Base-by-base conservation (phyloP, 2,797 vertebrate genomes). In the Cryptoblepharus egeriae region DNA sequence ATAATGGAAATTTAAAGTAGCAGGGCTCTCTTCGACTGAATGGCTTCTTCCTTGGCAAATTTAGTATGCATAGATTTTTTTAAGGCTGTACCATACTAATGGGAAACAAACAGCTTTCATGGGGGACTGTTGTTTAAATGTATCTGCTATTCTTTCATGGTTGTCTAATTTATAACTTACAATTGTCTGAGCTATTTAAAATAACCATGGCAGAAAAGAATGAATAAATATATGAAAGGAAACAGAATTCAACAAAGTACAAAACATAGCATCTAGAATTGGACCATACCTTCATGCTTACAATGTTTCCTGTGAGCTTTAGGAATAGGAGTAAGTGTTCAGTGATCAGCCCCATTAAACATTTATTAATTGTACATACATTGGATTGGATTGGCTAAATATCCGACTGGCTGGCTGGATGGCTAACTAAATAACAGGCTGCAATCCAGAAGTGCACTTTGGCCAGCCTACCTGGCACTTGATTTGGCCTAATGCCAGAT, bases 1-100 rank as follows among this genome's bases (percentile, higher is more conserved):
- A 88, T 87, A 86, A 85, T 30, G 72, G 87, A 89, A 91, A 90
- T 82, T 92, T 91, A 92, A 93, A 94, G 91, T 1, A 22, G 89
- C 81, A 90, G 83, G 57, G 24, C 0, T 65, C 81, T 91, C 80
- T 91, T 76, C 82, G 16, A 67, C 11, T 9, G 22, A 75, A 42
- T 37, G 11, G n/a, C 15, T 55, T 91, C 82, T 87, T 69, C 77
- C 71, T 52, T 76, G 49, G 39, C 64, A 80, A 88, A 78, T 82
- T 88, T 67, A 90, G 89, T 70, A 32, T 15, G 10, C n/a, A 16
- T 35, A 3, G 32, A 81, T 42, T 49, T 49, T 49, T 49, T 90
- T 73, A 49, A 83, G 87, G 18, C 65, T 84, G 35, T 45, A 69
- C 76, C 67, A 37, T 80, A 63, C 61, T 70, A 18, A 45, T 60